These are phyloP conservation scores for Ashinkailepas kermadecensis DNA, from an alignment of 2,888 invertebrate species.

Conservation along the genomic window DNA sequence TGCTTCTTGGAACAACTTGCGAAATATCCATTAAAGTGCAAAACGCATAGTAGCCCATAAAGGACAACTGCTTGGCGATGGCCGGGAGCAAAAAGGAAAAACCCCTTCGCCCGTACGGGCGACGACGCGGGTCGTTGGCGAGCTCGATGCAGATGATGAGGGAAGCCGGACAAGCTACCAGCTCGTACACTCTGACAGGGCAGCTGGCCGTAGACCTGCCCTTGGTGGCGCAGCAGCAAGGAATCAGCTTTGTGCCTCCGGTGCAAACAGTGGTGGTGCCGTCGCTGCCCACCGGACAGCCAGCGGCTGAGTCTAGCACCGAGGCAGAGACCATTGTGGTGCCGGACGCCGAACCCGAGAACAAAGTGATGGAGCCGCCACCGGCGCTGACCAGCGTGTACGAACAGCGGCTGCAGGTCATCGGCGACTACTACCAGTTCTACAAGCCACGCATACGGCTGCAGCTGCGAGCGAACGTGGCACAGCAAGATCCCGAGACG, in stretches of 20 bases:
- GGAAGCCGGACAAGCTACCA: background rate
- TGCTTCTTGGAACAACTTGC: no score
- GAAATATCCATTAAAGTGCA: no score
- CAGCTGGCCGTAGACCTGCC: background rate
- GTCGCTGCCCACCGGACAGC: background rate
- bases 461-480: background rate
- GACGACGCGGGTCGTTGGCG: background rate
- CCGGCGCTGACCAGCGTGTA: background rate
- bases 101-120: background rate
- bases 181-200: slow-evolving; percentile 3
- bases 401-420: background rate
- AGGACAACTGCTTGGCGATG: background rate
- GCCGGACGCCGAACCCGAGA: background rate
- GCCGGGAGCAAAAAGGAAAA: background rate
- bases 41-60: no score
- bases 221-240: background rate
- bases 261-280: slow-evolving; percentile 6
- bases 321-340: background rate
- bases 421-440: background rate
- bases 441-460: slow-evolving; percentile 10
- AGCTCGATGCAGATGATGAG: background rate
- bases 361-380: background rate
- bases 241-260: background rate
- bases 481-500: background rate
- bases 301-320: background rate